These are phyloP conservation scores for Tiliacea citrago DNA, from an alignment of 2,888 invertebrate genomes.

Conservation along the genomic window DNA sequence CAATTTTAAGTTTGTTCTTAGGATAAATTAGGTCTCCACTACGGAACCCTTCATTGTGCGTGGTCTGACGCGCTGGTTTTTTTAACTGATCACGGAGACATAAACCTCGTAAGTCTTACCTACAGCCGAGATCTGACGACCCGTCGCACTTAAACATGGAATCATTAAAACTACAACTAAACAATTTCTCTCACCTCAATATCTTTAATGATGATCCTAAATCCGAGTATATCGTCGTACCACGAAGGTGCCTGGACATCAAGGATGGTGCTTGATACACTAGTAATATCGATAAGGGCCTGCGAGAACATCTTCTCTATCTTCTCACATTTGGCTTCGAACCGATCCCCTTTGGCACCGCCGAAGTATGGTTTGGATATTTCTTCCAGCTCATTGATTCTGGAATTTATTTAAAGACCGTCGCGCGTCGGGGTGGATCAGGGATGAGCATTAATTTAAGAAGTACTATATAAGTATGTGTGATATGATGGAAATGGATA, in stretches of 20 bases:
- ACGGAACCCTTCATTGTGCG: no score
- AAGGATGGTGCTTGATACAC: conserved; percentile 92
- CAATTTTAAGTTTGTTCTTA: no score
- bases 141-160: not conserved
- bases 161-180: not conserved
- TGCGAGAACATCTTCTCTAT: conserved; percentile 94
- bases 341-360: conserved; percentile 93
- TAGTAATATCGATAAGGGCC: conserved; percentile 91
- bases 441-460: no score
- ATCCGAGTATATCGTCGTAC: conserved; percentile 94
- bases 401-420: conserved; percentile 65
- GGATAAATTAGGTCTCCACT: no score
- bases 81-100: not conserved
- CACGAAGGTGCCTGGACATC: conserved; percentile 95
- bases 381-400: conserved; percentile 94
- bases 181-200: conserved; percentile 87
- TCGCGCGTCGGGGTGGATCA: not conserved
- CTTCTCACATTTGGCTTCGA: conserved; percentile 92
- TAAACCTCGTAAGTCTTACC: not conserved
- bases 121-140: not conserved
- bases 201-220: conserved; percentile 91
- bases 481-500: conserved; percentile 1
- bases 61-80: not conserved
- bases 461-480: not conserved
- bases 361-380: conserved; percentile 93